Conservation (phyloP, 1,140 invertebrate species). For the Colletes gigas region DNA sequence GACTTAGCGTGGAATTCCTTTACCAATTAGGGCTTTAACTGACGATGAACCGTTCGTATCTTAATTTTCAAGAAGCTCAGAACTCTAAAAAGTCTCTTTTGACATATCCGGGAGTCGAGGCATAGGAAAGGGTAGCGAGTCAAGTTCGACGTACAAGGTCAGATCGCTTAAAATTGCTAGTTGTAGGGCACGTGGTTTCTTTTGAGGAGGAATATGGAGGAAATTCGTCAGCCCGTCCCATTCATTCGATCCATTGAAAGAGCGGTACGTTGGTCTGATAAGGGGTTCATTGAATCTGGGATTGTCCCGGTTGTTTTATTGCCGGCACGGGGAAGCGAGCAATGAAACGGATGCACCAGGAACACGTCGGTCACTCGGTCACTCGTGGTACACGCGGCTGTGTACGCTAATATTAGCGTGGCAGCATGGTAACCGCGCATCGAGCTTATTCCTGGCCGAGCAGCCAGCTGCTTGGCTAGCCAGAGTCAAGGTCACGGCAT, state of each 20-base stretch:
- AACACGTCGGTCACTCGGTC: constrained; percentile 65
- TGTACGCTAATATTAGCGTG: constrained; percentile 78
- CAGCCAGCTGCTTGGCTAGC: constrained; percentile 75
- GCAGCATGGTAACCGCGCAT: constrained; percentile 76
- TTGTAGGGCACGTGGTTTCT: too few relatives aligned
- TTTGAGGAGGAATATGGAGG: background rate
- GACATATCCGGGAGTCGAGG: too few relatives aligned
- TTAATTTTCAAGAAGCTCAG: too few relatives aligned
- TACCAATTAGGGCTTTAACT: too few relatives aligned
- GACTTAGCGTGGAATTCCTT: too few relatives aligned
- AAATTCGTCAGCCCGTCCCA: background rate
- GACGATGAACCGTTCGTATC: too few relatives aligned
- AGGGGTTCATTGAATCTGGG: constrained; percentile 1
- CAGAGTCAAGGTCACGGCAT: constrained; percentile 79
- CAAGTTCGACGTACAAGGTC: too few relatives aligned
- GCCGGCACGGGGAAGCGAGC: constrained; percentile 16
- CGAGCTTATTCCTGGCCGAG: constrained; percentile 73
- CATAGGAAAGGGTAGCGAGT: too few relatives aligned
- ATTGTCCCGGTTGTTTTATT: constrained; percentile 9
- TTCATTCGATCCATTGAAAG: background rate
- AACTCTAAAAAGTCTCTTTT: too few relatives aligned
- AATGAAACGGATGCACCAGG: constrained; percentile 57
- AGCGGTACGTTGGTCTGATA: background rate
- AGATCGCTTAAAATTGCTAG: too few relatives aligned
- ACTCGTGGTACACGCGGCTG: constrained; percentile 71